These are phyloP conservation scores for Allolobophora icterica DNA, from an alignment of 2,888 invertebrate genomes.

Conservation along the genomic window DNA sequence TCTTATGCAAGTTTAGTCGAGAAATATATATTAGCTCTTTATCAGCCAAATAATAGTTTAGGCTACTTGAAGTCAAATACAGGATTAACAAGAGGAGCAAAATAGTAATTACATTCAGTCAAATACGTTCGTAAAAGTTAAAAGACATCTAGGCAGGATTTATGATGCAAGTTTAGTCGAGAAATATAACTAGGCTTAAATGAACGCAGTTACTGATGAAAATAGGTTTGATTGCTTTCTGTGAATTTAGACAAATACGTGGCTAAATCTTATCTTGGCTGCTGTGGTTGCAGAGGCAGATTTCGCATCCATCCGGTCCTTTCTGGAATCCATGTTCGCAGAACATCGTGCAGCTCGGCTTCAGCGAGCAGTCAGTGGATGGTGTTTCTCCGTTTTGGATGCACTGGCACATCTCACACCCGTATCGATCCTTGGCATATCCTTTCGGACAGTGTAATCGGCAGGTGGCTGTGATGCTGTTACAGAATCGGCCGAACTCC, in stretches of 20 bases:
- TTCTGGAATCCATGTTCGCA: constrained; percentile 3
- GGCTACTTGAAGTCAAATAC: too few species aligned
- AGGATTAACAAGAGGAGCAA: not conserved
- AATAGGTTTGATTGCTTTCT: not conserved
- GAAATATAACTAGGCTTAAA: not conserved
- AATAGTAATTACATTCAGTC: not conserved
- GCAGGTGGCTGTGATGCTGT: not conserved
- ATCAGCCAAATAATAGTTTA: too few species aligned
- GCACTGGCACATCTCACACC: not conserved
- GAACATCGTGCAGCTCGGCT: not conserved
- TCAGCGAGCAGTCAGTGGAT: not conserved
- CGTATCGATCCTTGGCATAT: not conserved
- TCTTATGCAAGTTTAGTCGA: not conserved
- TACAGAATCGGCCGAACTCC: not conserved
- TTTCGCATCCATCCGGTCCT: constrained; percentile 24
- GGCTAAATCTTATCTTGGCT: not conserved
- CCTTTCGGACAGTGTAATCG: not conserved
- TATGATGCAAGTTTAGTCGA: not conserved
- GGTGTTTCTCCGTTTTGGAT: not conserved
- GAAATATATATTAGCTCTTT: too few species aligned
- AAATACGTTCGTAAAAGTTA: not conserved
- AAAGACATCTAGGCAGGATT: too few species aligned
- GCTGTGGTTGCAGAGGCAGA: constrained; percentile 33
- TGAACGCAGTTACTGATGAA: not conserved
- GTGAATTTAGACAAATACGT: not conserved